These are phyloP conservation scores for Abramis brama DNA, from an alignment of 2,113 vertebrate species.

Conservation along the genomic window DNA sequence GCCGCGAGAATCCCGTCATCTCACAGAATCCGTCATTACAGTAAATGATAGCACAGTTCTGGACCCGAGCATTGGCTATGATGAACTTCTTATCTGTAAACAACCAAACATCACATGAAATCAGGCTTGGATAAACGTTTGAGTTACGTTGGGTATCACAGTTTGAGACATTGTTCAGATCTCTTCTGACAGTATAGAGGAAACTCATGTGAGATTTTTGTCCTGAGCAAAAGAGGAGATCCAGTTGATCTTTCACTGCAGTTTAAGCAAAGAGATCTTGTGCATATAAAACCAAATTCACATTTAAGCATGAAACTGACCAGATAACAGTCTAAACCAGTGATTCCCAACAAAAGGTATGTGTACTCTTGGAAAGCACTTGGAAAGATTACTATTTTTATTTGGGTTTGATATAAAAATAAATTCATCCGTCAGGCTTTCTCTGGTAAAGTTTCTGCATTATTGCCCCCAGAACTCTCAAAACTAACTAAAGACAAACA, in stretches of 20 bases:
- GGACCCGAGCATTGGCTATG: conserved; percentile 97
- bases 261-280: neutral
- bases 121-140: neutral
- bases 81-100: conserved; percentile 97
- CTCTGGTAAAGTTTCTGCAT: neutral
- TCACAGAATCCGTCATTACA: conserved; percentile 99
- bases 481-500: neutral
- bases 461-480: neutral
- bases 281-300: neutral
- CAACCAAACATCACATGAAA: conserved; percentile 52
- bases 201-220: neutral
- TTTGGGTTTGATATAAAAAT: neutral
- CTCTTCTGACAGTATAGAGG: neutral
- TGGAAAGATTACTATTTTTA: neutral
- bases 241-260: neutral
- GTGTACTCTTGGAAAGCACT: neutral
- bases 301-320: neutral
- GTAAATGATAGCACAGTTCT: conserved; percentile 99
- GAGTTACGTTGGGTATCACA: neutral
- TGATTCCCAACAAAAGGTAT: neutral
- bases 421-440: neutral
- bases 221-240: neutral
- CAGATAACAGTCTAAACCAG: neutral
- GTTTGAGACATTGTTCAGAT: neutral
- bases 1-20: conserved; percentile 97